Conservation (phyloP, 2,888 invertebrate genomes). For the Andrena marginata region DNA sequence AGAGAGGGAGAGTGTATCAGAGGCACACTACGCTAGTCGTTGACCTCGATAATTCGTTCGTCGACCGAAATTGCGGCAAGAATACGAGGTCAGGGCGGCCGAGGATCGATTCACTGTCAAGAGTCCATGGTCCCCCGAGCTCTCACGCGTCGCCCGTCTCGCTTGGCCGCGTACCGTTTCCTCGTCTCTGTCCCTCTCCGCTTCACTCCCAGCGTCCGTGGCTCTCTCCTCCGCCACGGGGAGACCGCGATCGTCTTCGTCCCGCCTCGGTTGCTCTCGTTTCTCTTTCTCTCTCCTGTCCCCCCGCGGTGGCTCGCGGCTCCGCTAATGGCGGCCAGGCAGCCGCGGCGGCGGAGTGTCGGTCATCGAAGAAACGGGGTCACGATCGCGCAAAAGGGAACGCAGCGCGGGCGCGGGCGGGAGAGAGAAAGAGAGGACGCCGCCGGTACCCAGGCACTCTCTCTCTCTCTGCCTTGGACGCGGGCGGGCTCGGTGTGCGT, state of each 20-base stretch:
- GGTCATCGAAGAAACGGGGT: conserved; percentile 83
- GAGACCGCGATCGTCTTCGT: conserved; percentile 38
- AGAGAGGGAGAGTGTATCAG: neutral
- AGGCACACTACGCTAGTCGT: conserved; percentile 50
- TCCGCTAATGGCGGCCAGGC: conserved; percentile 66
- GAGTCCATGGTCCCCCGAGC: conserved; percentile 59
- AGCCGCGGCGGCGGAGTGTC: conserved; percentile 74
- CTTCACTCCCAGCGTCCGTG: no score
- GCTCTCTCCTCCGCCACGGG: neutral
- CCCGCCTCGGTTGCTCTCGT: conserved; percentile 48
- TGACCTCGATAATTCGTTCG: conserved; percentile 66
- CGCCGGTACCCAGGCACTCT: neutral
- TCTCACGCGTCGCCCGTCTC: conserved; percentile 56
- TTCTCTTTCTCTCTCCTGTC: conserved; percentile 18
- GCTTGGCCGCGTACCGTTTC: conserved; percentile 43
- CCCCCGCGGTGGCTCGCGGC: conserved; percentile 36
- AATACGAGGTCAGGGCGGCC: conserved; percentile 60
- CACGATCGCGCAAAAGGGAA: conserved; percentile 83
- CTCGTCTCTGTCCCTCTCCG: conserved; percentile 15
- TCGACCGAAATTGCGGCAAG: conserved; percentile 60
- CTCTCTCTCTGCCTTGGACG: conserved; percentile 7
- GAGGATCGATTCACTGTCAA: conserved; percentile 67
- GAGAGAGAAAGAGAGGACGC: conserved; percentile 41
- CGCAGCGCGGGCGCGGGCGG: conserved; percentile 66
- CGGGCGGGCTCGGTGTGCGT: conserved; percentile 43